Percentiles rank a stretch among this genome's conserved stretches.
These are phyloP conservation scores for Cossypha caffra DNA, from an alignment of 2,797 vertebrate species.

Conservation along the genomic window DNA sequence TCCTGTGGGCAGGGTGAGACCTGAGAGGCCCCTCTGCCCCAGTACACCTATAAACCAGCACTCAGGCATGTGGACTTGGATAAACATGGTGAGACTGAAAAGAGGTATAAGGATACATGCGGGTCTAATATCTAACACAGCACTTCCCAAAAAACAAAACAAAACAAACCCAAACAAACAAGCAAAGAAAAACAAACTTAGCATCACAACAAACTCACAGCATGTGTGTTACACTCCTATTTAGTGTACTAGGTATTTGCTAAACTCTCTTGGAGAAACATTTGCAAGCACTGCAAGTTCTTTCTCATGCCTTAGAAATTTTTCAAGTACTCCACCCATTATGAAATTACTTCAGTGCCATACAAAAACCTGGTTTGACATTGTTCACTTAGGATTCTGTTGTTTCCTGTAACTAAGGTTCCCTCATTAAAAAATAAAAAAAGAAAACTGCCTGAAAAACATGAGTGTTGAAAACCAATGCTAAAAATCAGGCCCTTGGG, in stretches of 20 bases:
- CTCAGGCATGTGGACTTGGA: neutral
- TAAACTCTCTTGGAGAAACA: neutral
- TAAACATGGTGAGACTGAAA: rapidly evolving
- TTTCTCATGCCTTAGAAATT: neutral
- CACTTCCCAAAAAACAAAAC: neutral
- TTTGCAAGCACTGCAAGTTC: neutral
- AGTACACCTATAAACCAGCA: neutral
- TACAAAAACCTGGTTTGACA: neutral
- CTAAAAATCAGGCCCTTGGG: neutral
- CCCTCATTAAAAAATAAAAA: neutral
- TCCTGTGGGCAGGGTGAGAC: neutral
- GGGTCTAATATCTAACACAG: neutral
- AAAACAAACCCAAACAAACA: no score
- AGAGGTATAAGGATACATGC: neutral
- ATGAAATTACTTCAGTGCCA: neutral
- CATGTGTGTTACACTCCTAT: neutral
- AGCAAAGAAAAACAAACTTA: no score
- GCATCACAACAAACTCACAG: neutral
- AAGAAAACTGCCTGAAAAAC: neutral
- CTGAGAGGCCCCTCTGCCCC: neutral
- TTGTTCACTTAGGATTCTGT: neutral
- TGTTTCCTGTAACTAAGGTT: neutral
- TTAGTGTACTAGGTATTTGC: neutral
- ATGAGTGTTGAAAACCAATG: neutral
- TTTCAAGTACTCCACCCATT: neutral